phyloP scores from a whole-genome alignment of 2,113 vertebrate genomes.

The Pseudolaguvia tuberculata region DNA sequence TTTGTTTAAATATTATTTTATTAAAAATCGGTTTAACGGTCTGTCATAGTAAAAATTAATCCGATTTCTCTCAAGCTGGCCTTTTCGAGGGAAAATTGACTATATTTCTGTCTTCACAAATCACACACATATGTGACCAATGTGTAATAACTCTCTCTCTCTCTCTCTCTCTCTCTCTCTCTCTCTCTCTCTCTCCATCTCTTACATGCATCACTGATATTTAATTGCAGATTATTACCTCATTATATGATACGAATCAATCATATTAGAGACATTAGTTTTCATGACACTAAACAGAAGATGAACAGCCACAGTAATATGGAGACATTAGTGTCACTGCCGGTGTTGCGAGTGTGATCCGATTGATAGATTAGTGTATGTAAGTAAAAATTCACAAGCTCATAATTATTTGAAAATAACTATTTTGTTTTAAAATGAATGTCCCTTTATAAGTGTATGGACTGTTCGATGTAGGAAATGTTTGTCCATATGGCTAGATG shows the following conservation, averaged over 20 bases:
- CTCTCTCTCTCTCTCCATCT: not conserved
- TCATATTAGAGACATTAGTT: constrained; percentile 13
- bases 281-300: constrained; percentile 25
- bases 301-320: constrained; percentile 27
- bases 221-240: constrained; percentile 22
- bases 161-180: not conserved
- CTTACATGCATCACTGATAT: constrained; percentile 20
- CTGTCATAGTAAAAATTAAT: not conserved
- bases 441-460: constrained; percentile 1
- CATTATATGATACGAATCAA: constrained; percentile 29
- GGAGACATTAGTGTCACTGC: constrained; percentile 16
- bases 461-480: not conserved
- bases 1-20: not conserved
- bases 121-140: not conserved
- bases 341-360: constrained; percentile 12
- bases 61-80: not conserved
- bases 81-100: not conserved
- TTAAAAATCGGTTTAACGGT: not conserved
- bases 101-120: not conserved
- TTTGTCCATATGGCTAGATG: not conserved
- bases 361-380: constrained; percentile 11
- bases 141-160: constrained; percentile 2
- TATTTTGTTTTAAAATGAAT: constrained; percentile 3
- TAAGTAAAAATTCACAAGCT: constrained; percentile 13
- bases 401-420: not conserved